Percentiles rank a stretch among this genome's conserved stretches.
Evolutionary conservation across 2,113 vertebrate species (phyloP).

Genomic region (Onychorhynchus coronatus): DNA sequence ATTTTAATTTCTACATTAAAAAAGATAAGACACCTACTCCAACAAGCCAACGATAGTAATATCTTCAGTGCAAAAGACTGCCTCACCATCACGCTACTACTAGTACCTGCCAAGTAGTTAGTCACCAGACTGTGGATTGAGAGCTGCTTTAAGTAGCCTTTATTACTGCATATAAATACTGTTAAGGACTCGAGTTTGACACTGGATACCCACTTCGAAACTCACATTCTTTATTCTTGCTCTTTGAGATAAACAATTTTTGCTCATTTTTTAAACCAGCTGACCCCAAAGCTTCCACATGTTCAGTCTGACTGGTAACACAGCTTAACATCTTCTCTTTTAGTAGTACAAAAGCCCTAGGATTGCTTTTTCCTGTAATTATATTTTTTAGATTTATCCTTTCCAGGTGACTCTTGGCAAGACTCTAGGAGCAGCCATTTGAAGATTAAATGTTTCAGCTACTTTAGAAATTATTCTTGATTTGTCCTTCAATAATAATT

Average conservation of each 20-base stretch:
- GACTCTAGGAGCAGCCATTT: background rate
- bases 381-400: background rate
- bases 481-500: background rate
- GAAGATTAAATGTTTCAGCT: slow-evolving; percentile 2
- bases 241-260: background rate
- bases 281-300: background rate
- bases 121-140: background rate
- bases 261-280: background rate
- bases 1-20: background rate
- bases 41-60: background rate
- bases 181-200: background rate
- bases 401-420: background rate
- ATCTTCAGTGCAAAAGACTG: background rate
- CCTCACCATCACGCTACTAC: background rate
- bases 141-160: background rate
- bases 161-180: background rate
- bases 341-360: background rate
- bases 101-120: background rate
- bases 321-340: background rate
- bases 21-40: background rate
- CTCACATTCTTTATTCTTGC: background rate
- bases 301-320: background rate
- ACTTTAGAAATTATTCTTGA: background rate
- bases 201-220: background rate
- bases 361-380: background rate